phyloP scores from a whole-genome alignment of 2,113 vertebrate genomes.

The Barnardius zonarius region DNA sequence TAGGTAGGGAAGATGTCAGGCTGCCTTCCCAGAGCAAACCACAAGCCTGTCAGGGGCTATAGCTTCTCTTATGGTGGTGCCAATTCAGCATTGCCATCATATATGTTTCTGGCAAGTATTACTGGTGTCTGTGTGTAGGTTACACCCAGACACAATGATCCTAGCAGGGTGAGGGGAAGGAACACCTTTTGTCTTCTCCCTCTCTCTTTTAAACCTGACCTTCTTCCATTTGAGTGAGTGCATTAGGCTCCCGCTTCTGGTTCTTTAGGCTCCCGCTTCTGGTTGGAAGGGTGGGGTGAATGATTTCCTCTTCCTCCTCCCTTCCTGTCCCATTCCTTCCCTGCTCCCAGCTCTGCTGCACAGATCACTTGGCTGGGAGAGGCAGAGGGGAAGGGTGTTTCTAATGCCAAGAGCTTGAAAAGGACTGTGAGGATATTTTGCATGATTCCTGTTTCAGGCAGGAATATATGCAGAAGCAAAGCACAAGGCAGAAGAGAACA shows the following conservation, averaged over 20 bases:
- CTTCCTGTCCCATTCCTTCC: background rate
- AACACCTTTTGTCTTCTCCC: background rate
- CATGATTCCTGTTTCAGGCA: background rate
- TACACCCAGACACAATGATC: background rate
- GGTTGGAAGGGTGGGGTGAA: constrained; percentile 54
- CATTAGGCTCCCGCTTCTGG: constrained; percentile 1
- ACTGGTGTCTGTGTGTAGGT: background rate
- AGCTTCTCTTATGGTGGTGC: background rate
- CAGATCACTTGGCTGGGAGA: constrained; percentile 39
- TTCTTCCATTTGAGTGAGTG: background rate
- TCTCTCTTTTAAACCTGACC: background rate
- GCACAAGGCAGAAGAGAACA: background rate
- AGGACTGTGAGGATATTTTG: background rate
- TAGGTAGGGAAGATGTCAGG: background rate
- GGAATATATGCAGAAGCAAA: background rate
- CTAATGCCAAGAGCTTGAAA: constrained; percentile 7
- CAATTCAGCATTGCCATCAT: background rate
- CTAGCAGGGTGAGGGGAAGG: background rate
- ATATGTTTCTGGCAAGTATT: background rate
- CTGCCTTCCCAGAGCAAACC: background rate
- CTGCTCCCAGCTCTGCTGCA: background rate
- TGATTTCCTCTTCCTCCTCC: constrained; percentile 62
- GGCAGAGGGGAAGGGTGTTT: constrained; percentile 54
- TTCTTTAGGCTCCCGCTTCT: background rate
- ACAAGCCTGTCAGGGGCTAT: background rate